Base-by-base conservation (phyloP, 2,888 invertebrate genomes). In the Pammene fasciana region DNA sequence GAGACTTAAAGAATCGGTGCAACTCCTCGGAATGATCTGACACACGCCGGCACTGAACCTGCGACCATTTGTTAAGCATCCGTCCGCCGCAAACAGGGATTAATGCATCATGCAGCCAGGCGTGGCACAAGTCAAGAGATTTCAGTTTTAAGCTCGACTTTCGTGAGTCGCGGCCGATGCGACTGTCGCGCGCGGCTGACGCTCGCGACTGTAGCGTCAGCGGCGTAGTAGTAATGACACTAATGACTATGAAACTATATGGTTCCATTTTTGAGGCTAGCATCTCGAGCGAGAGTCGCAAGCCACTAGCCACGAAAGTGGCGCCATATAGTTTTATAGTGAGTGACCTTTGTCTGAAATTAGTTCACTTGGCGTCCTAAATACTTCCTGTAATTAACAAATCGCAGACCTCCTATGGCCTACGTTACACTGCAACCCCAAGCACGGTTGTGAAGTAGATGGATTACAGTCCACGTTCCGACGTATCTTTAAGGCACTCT, bases 11-110 rank as follows among this genome's bases (percentile, higher is more conserved):
- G 65, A 60, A 52, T 59, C 46, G 38, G 55, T 62, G 10, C 62
- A 68, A 66, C 66, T 50, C 43, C 43, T 11, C 36, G 52, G 48
- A 64, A 61, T 46, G 66, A 64, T 68, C 67, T 60, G 54, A 26
- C 45, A 52, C 59, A 54, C 77, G 77, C 73, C 88, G 86, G 87
- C 74, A 78, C 82, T 81, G 83, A 85, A 85, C 87, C 84, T 82
- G 76, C 79, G 85, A 86, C 84, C 90, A 89, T 91, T 90, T 89
- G 90, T 91, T 89, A 90, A 82, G 84, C 84, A 87, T 86, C 83
- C 85, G 86, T 86, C 86, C 77, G 81, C 76, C 79, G 77, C 79
- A 86, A 86, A 87, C 88, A 86, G 83, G 89, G 89, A 91, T 90
- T 91, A 90, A 92, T 92, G 91, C 88, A 91, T 90, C 89, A 88